phyloP scores from a whole-genome alignment of 1,140 invertebrate species.

The Trichomalopsis sarcophagae region DNA sequence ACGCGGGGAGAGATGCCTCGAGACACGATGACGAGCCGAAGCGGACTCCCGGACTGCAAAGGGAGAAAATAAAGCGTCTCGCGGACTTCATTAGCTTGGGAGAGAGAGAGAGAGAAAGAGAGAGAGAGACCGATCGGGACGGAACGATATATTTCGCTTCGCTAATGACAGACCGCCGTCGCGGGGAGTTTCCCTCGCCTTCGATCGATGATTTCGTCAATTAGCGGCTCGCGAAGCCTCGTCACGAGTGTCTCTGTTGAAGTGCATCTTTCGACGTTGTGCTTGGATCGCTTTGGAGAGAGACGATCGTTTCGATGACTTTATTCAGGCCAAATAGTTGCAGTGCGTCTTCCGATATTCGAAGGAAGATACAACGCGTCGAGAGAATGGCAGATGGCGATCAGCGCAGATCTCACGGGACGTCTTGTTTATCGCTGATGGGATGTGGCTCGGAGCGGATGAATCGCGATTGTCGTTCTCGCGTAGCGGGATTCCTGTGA shows the following conservation, averaged over 20 bases:
- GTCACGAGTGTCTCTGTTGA: too few species aligned
- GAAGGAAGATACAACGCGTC: too few species aligned
- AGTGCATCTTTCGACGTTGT: too few species aligned
- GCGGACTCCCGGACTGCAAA: neutral
- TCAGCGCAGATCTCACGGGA: too few species aligned
- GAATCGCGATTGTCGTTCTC: too few species aligned
- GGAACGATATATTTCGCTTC: neutral
- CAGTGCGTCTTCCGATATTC: too few species aligned
- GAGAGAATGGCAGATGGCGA: too few species aligned
- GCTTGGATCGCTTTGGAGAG: too few species aligned
- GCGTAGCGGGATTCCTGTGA: too few species aligned
- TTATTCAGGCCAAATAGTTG: neutral
- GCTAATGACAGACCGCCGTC: conserved; percentile 11
- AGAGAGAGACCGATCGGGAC: neutral
- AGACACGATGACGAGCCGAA: conserved; percentile 2
- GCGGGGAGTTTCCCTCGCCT: neutral
- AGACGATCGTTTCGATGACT: neutral
- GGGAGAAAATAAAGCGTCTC: neutral
- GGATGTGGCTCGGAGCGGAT: too few species aligned
- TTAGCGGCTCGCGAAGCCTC: neutral
- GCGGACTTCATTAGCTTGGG: conserved; percentile 32
- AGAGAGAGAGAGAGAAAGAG: neutral
- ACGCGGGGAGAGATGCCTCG: neutral
- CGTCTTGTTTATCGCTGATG: too few species aligned
- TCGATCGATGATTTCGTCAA: conserved; percentile 41